A percentile compares a stretch with the other conserved stretches of the same genome.
phyloP scores from a whole-genome alignment of 2,797 vertebrate genomes.

The Poeciliopsis presidionis region DNA sequence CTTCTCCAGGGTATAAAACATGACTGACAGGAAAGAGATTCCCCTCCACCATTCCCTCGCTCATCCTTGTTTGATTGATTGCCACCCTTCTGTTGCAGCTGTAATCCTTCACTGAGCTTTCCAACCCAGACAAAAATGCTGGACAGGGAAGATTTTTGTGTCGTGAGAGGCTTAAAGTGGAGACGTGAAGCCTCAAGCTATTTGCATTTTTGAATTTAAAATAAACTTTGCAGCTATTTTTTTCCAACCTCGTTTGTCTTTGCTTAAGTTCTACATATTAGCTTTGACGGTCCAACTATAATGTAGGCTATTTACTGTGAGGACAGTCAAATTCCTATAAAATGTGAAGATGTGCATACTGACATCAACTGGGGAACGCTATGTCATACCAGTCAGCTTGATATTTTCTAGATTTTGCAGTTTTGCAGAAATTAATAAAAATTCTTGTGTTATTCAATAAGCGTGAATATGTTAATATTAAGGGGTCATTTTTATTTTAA shows the following conservation, averaged over 20 bases:
- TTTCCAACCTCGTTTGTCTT: slow-evolving; percentile 1
- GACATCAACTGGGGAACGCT: not conserved
- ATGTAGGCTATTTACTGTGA: not conserved
- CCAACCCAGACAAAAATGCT: slow-evolving; percentile 47
- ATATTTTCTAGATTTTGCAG: not conserved
- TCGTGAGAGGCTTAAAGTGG: slow-evolving; percentile 26
- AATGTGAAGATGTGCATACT: not conserved
- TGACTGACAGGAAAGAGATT: slow-evolving; percentile 53
- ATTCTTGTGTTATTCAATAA: not conserved
- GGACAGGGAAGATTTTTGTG: slow-evolving; percentile 37
- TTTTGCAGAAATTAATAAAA: not conserved
- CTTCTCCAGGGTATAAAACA: slow-evolving; percentile 49
- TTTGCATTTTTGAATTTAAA: slow-evolving; percentile 26
- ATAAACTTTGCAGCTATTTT: not conserved
- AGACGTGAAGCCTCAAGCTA: slow-evolving; percentile 5
- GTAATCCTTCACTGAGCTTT: slow-evolving; percentile 58
- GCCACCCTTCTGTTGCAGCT: slow-evolving; percentile 59
- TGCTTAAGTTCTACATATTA: not conserved
- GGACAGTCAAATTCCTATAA: not conserved
- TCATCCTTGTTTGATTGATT: slow-evolving; percentile 67
- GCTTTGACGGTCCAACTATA: not conserved
- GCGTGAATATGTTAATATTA: not conserved
- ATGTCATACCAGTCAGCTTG: not conserved
- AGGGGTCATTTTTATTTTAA: slow-evolving; percentile 10
- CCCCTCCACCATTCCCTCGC: slow-evolving; percentile 40